phyloP scores from a whole-genome alignment of 64 coral and sea anemone genomes.

The Actinia equina region DNA sequence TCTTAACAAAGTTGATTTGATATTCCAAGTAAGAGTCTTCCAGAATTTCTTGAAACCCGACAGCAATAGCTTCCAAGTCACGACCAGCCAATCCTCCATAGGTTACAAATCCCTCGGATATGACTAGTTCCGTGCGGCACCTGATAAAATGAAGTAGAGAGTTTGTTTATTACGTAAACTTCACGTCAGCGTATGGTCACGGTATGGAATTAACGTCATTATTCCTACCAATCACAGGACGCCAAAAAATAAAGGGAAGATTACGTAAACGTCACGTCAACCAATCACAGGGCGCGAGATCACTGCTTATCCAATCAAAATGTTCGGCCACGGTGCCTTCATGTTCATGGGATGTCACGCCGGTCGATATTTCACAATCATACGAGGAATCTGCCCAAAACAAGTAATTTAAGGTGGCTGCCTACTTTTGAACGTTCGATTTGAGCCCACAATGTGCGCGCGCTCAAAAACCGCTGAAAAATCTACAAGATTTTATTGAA shows the following conservation, averaged over 20 bases:
- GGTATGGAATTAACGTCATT: neutral
- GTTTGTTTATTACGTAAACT: neutral
- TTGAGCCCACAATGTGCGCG: too few relatives aligned
- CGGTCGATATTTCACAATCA: too few relatives aligned
- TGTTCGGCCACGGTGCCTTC: neutral
- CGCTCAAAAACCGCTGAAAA: too few relatives aligned
- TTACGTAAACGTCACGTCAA: too few relatives aligned
- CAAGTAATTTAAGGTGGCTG: too few relatives aligned
- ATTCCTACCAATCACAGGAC: neutral
- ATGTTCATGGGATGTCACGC: too few relatives aligned
- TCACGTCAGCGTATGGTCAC: neutral
- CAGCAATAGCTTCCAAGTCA: slow-evolving; percentile 67
- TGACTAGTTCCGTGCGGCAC: slow-evolving; percentile 36
- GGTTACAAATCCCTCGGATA: slow-evolving; percentile 71
- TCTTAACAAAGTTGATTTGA: slow-evolving; percentile 46
- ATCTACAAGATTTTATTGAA: too few relatives aligned
- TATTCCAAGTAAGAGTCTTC: slow-evolving; percentile 56
- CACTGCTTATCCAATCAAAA: neutral
- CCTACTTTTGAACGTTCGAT: too few relatives aligned
- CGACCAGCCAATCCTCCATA: slow-evolving; percentile 63
- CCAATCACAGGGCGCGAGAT: neutral
- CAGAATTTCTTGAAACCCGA: slow-evolving; percentile 46
- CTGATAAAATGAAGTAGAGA: neutral
- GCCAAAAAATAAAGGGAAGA: too few relatives aligned
- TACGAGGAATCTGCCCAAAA: too few relatives aligned